Evolutionary conservation across 2,888 invertebrate species (phyloP), one percentile per base, ranked within the genome.

Genomic region (Scaeva pyrastri): DNA sequence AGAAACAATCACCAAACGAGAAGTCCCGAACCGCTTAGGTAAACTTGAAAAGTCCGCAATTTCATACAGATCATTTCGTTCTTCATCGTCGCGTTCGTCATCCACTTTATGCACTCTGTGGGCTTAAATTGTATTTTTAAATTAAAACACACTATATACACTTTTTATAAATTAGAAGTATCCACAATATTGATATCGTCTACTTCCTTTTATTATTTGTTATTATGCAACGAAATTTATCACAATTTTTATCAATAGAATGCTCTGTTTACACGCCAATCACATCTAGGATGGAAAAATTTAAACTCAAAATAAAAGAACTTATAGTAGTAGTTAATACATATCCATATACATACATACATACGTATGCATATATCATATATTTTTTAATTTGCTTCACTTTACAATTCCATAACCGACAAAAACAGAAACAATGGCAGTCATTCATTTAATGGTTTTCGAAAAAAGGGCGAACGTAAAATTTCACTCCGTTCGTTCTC

Each of bases 381-480:
- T n/a, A n/a, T n/a, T 14, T 70, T 55, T 55, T 50, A 50, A 41
- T 78, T 77, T 73, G 31, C 73, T 73, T 73, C 81, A 81, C 81
- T 81, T 50, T 70, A 73, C 41, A 45, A 48, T 74, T 78, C 50
- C 62, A 77, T 71, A 82, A 82, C 86, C 82, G 86, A 82, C 86
- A 82, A 41, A 60, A 60, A 56, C 66, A 66, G 66, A 66, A 86
- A 86, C 86, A 86, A 86, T 86, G 82, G 74, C 77, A 86, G 82
- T 82, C 86, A 86, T 86, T 86, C 86, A 78, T 86, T 77, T 77
- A 81, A 82, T 78, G 71, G 64, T 71, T 77, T 82, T 74, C 45
- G 48, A 36, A 78, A 60, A 86, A 78, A 71, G 82, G 82, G 86
- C 77, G 78, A 86, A 73, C 74, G 52, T 71, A 81, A 74, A 74